These are phyloP conservation scores for Buceros bicornis DNA, from an alignment of 2,797 vertebrate species.

Conservation along the genomic window DNA sequence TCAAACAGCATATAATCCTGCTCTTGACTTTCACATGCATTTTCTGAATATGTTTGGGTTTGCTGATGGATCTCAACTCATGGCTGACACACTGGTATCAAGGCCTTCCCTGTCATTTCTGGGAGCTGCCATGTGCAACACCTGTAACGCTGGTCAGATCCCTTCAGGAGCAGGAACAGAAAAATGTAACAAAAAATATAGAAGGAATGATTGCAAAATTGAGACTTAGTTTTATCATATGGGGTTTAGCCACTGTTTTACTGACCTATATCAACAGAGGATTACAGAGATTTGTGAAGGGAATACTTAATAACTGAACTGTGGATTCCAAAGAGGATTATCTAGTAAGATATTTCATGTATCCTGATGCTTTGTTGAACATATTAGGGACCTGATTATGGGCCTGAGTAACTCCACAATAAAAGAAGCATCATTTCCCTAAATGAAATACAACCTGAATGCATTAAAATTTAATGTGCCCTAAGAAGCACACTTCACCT, in stretches of 20 bases:
- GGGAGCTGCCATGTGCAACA: not conserved
- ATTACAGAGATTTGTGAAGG: constrained; percentile 75
- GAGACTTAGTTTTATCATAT: constrained; percentile 59
- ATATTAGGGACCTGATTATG: constrained; percentile 52
- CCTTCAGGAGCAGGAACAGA: not conserved
- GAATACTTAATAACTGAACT: constrained; percentile 76
- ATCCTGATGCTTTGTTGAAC: constrained; percentile 63
- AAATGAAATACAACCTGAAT: not conserved
- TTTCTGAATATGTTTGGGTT: not conserved
- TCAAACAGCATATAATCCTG: constrained; percentile 13
- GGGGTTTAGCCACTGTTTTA: constrained; percentile 68
- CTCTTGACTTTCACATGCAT: constrained; percentile 20
- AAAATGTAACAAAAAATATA: not conserved
- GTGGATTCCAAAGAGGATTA: constrained; percentile 76
- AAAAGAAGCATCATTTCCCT: constrained; percentile 9
- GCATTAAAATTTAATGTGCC: not conserved
- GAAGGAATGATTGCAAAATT: constrained; percentile 46
- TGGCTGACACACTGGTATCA: not conserved
- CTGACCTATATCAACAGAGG: constrained; percentile 68
- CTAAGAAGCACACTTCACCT: not conserved
- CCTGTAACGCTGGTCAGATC: not conserved
- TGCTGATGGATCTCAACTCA: not conserved
- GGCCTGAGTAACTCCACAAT: constrained; percentile 36
- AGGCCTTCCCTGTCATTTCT: not conserved
- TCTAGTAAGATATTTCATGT: constrained; percentile 68